These are phyloP conservation scores for Mimachlamys varia DNA, from an alignment of 2,888 invertebrate genomes.

Conservation along the genomic window DNA sequence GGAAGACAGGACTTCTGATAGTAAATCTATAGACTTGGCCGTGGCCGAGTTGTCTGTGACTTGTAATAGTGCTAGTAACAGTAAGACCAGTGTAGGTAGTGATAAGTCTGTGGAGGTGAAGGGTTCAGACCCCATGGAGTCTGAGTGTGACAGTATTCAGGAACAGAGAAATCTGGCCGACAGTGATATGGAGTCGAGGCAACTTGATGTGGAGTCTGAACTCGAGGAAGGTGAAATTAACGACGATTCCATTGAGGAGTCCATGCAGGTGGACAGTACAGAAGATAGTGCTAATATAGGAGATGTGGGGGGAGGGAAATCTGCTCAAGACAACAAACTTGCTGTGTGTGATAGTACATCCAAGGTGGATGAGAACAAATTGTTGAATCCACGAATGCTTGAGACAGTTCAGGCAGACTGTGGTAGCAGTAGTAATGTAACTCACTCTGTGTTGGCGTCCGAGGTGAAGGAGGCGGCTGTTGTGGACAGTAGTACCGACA, in stretches of 20 bases:
- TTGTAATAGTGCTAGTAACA: conserved; percentile 54
- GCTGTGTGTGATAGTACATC: conserved; percentile 48
- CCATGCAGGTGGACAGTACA: conserved; percentile 58
- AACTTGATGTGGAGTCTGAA: not conserved
- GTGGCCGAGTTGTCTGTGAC: conserved; percentile 5
- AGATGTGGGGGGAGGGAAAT: conserved; percentile 36
- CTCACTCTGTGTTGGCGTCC: not conserved
- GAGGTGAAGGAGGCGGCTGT: conserved; percentile 18
- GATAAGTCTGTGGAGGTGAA: conserved; percentile 40
- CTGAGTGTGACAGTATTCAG: conserved; percentile 62
- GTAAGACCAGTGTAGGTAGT: conserved; percentile 41
- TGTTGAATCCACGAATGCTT: not conserved
- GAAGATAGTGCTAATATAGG: conserved; percentile 42
- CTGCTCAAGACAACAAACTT: conserved; percentile 36
- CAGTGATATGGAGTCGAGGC: not conserved
- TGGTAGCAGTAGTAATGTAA: conserved; percentile 6
- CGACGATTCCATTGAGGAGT: conserved; percentile 37
- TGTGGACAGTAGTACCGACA: conserved; percentile 54
- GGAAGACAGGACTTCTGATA: not conserved
- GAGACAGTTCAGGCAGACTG: conserved; percentile 9
- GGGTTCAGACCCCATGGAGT: conserved; percentile 53
- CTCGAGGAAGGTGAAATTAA: conserved; percentile 45
- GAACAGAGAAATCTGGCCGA: conserved; percentile 38
- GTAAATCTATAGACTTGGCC: conserved; percentile 12
- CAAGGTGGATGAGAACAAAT: conserved; percentile 14